Percentiles rank a stretch among this genome's conserved stretches.
These are phyloP conservation scores for Lacerta agilis DNA, from an alignment of 2,797 vertebrate genomes.

Conservation along the genomic window DNA sequence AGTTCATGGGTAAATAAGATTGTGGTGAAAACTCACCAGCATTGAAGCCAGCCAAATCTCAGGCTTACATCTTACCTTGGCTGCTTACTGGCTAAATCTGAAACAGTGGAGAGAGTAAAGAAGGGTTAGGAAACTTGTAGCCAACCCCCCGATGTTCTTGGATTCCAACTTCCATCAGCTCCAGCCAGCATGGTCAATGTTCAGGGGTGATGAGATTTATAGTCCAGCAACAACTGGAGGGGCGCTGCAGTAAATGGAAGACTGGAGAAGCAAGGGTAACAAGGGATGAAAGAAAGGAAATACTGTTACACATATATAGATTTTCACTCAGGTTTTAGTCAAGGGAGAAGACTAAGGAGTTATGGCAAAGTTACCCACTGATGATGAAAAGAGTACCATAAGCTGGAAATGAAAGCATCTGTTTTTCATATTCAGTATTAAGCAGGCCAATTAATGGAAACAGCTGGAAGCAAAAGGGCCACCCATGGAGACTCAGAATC, in stretches of 20 bases:
- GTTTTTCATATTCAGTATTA: constrained; percentile 2
- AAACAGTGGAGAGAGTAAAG: neutral
- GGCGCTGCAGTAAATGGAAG: neutral
- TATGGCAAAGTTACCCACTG: neutral
- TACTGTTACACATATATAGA: neutral
- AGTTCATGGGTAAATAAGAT: too few species aligned
- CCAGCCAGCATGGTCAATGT: neutral
- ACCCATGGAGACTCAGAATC: neutral
- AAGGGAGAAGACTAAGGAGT: neutral
- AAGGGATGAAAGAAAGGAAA: neutral
- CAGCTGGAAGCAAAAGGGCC: neutral
- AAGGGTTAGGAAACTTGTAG: too few species aligned
- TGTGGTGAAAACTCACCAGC: too few species aligned
- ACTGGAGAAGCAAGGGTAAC: neutral
- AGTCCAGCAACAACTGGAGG: neutral
- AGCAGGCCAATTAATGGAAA: constrained; percentile 17
- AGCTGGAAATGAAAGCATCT: constrained; percentile 13
- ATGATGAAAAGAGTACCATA: neutral
- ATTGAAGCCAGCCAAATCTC: too few species aligned
- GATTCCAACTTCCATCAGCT: neutral
- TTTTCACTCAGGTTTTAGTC: neutral
- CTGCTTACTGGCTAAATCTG: neutral
- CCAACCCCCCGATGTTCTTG: neutral
- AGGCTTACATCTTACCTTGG: too few species aligned
- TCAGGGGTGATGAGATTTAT: too few species aligned